These are phyloP conservation scores for Drosophila trichaetosa DNA, from an alignment of 2,888 invertebrate genomes.

Conservation along the genomic window DNA sequence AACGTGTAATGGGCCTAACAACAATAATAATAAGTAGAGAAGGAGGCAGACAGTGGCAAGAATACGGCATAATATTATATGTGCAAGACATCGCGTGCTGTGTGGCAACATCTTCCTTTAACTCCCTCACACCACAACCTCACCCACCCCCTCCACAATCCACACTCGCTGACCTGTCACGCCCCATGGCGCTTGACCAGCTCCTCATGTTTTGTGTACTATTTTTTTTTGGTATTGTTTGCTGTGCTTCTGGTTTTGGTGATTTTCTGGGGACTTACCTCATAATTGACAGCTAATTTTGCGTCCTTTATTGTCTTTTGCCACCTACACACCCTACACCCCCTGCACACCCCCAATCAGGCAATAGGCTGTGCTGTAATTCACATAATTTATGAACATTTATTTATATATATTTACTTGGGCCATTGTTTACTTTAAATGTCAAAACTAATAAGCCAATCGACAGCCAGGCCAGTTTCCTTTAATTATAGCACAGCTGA, in stretches of 20 bases:
- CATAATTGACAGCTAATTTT: conserved; percentile 80
- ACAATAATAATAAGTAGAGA: not conserved
- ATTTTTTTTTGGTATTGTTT: not conserved
- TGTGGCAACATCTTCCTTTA: conserved; percentile 38
- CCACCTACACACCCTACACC: conserved; percentile 4
- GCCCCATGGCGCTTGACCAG: not conserved
- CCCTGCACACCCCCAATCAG: not conserved
- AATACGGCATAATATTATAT: conserved; percentile 43
- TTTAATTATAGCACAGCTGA: conserved; percentile 45
- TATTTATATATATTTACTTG: conserved; percentile 41
- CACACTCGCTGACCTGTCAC: conserved; percentile 5
- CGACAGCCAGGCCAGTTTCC: conserved; percentile 38
- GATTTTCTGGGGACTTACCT: conserved; percentile 50
- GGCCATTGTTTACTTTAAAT: conserved; percentile 36
- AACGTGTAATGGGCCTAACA: conserved; percentile 45
- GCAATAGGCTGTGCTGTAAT: conserved; percentile 30
- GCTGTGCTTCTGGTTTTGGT: not conserved
- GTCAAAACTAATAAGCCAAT: conserved; percentile 52
- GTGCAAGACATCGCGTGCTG: conserved; percentile 57
- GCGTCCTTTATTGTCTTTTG: conserved; percentile 62
- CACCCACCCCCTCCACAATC: not conserved
- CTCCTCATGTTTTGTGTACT: conserved; percentile 3
- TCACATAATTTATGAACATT: conserved; percentile 70
- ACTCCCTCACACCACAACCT: not conserved
- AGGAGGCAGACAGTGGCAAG: not conserved